Conservation (phyloP, 1,140 invertebrate species). For the Arctopsyche grandis region DNA sequence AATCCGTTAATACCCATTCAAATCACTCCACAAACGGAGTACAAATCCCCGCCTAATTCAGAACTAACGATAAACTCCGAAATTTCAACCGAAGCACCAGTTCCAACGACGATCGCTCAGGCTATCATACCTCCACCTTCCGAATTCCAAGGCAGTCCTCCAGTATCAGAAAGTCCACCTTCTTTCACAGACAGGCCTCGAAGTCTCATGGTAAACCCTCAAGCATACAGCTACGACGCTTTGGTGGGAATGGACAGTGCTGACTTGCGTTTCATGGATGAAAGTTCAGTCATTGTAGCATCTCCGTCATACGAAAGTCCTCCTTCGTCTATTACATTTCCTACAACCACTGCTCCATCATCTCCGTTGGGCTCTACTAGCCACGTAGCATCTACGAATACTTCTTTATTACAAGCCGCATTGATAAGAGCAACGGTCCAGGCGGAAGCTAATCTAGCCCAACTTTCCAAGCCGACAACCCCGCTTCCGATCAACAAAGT, state of each 20-base stretch:
- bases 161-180: constrained; percentile 71
- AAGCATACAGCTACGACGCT: constrained; percentile 75
- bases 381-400: constrained; percentile 59
- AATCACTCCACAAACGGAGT: constrained; percentile 16
- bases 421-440: constrained; percentile 74
- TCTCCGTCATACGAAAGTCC: constrained; percentile 81
- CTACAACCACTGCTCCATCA: constrained; percentile 67
- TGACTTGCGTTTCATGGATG: constrained; percentile 89
- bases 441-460: constrained; percentile 59
- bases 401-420: constrained; percentile 75
- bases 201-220: constrained; percentile 66
- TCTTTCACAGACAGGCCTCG: constrained; percentile 69
- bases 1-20: constrained; percentile 46
- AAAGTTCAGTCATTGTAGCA: constrained; percentile 84
- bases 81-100: constrained; percentile 57
- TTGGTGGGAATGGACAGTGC: constrained; percentile 81
- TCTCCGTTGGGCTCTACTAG: constrained; percentile 64
- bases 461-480: constrained; percentile 59
- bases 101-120: constrained; percentile 68
- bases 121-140: constrained; percentile 79
- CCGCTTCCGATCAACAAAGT: constrained; percentile 71
- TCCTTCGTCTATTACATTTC: constrained; percentile 72
- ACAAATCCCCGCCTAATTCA: constrained; percentile 61
- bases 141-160: constrained; percentile 75
- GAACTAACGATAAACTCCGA: constrained; percentile 62